A percentile compares a stretch with the other conserved stretches of the same genome.
Evolutionary conservation across 2,113 vertebrate species (phyloP).

Genomic region (Micromys minutus): DNA sequence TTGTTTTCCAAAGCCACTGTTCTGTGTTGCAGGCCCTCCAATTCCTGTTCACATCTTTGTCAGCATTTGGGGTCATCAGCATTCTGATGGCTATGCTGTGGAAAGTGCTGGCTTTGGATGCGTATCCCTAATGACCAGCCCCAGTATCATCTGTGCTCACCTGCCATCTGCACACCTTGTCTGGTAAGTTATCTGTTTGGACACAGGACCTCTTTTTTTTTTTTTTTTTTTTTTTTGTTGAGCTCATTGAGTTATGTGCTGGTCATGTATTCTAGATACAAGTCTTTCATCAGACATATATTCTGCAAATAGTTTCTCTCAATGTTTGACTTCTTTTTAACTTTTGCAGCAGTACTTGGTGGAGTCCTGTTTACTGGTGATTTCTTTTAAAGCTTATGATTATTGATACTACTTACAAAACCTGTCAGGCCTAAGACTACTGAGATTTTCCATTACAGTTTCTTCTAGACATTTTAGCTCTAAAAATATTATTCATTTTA

Average conservation of each 20-base stretch:
- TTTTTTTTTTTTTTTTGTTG: too few relatives aligned
- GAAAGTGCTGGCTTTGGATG: neutral
- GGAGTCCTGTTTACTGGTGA: neutral
- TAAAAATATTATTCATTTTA: constrained; percentile 15
- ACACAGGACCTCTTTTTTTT: neutral
- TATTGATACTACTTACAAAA: neutral
- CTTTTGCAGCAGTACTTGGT: neutral
- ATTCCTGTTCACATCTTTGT: neutral
- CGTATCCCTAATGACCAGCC: neutral
- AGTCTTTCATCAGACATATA: neutral
- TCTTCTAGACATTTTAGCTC: neutral
- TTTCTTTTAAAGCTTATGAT: neutral
- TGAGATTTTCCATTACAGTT: neutral
- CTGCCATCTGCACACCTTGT: neutral
- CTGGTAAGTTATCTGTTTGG: neutral
- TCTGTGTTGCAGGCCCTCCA: neutral
- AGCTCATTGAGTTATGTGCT: neutral
- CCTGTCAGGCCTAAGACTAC: neutral
- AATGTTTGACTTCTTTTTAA: neutral
- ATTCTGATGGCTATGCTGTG: neutral
- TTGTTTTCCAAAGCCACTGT: neutral
- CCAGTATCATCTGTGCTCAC: neutral
- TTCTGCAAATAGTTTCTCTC: neutral
- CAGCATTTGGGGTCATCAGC: neutral
- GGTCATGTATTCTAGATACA: neutral